A percentile compares a stretch with the other conserved stretches of the same genome.
Evolutionary conservation across 2,888 invertebrate species (phyloP).

Genomic region (Diaphora mendica): DNA sequence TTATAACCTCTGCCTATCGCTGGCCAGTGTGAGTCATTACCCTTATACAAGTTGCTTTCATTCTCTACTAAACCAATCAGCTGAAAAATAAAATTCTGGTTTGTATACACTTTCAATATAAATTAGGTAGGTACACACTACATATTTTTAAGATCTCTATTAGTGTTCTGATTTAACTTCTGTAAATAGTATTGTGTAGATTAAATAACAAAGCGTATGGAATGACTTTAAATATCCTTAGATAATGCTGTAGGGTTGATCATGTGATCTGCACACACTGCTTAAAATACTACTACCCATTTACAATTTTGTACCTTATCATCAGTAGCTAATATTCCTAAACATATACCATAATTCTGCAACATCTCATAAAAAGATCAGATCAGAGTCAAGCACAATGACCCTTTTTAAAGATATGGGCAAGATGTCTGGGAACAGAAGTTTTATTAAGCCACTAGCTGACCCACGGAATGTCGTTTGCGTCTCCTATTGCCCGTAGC

Average conservation of each 20-base stretch:
- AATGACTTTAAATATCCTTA: neutral
- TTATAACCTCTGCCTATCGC: conserved; percentile 93
- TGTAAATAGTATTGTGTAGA: neutral
- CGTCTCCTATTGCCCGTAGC: no score
- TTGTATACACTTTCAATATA: neutral
- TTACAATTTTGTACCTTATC: conserved; percentile 84
- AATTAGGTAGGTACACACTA: no score
- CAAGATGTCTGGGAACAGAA: conserved; percentile 92
- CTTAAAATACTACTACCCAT: neutral
- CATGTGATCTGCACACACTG: no score
- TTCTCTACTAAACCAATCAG: conserved; percentile 95
- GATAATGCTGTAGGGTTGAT: neutral
- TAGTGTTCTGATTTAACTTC: neutral
- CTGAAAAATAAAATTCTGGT: conserved; percentile 70
- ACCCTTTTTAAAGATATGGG: conserved; percentile 89
- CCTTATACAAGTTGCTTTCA: conserved; percentile 96
- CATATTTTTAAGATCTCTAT: neutral
- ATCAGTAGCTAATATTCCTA: conserved; percentile 88
- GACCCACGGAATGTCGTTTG: no score
- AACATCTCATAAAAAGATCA: conserved; percentile 93
- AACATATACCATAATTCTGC: conserved; percentile 93
- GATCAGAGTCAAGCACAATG: conserved; percentile 95
- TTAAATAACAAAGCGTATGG: neutral
- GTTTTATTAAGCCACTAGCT: conserved; percentile 93
- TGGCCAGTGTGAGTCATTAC: conserved; percentile 93